A percentile compares a stretch with the other conserved stretches of the same genome.
Conservation (phyloP, 92 coral and sea anemone genomes). For the Parazoanthus atlanticus region DNA sequence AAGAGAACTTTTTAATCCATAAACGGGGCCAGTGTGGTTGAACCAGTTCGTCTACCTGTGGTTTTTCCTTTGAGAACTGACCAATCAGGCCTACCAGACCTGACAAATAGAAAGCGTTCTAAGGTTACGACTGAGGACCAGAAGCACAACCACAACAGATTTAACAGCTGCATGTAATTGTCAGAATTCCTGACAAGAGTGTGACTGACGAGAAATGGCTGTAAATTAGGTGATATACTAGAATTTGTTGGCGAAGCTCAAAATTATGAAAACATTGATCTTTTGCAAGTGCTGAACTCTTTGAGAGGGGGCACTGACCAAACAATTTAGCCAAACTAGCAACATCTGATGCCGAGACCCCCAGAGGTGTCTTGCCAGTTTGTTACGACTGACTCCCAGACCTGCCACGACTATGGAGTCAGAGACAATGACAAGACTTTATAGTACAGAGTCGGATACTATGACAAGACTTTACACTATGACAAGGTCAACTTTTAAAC, state of each 20-base stretch:
- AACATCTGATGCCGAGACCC: background rate
- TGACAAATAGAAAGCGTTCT: background rate
- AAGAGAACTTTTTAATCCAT: too few relatives aligned
- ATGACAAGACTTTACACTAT: background rate
- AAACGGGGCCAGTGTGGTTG: too few relatives aligned
- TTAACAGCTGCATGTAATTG: background rate
- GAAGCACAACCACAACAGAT: background rate
- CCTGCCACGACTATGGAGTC: slow-evolving; percentile 12
- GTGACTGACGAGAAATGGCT: background rate
- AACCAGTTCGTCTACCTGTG: too few relatives aligned
- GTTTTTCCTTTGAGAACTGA: too few relatives aligned
- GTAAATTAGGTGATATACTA: background rate
- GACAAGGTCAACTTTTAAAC: background rate
- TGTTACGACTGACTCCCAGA: slow-evolving; percentile 20
- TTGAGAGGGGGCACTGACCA: background rate
- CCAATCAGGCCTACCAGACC: too few relatives aligned
- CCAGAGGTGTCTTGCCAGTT: background rate
- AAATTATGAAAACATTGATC: background rate
- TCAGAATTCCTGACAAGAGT: background rate
- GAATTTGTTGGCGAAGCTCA: background rate
- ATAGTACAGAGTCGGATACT: background rate
- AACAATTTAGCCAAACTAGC: background rate
- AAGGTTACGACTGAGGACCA: background rate
- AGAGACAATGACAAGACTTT: slow-evolving; percentile 4
- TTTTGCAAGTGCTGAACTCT: background rate